phyloP scores from a whole-genome alignment of 2,797 vertebrate species.

The Manis pentadactyla region DNA sequence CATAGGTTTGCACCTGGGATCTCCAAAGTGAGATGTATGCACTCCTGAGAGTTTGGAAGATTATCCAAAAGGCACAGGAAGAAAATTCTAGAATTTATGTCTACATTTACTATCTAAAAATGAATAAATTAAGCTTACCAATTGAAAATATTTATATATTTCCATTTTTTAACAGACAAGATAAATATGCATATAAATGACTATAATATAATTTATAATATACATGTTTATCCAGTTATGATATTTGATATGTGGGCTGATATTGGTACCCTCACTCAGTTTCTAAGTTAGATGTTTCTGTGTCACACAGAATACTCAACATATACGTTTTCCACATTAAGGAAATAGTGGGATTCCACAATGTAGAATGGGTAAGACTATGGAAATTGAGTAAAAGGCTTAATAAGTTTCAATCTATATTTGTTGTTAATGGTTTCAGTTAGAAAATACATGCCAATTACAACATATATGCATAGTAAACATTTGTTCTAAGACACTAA shows the following conservation, averaged over 20 bases:
- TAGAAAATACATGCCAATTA: neutral
- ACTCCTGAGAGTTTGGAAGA: neutral
- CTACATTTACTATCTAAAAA: neutral
- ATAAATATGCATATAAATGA: neutral
- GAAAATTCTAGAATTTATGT: neutral
- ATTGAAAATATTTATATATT: neutral
- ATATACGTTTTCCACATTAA: neutral
- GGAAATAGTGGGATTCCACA: neutral
- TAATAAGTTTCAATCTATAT: neutral
- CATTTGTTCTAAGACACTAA: neutral
- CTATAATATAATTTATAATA: neutral
- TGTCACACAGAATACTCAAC: neutral
- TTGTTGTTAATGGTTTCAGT: neutral
- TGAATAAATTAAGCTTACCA: neutral
- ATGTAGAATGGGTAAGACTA: neutral
- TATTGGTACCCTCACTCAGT: neutral
- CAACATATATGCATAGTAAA: neutral
- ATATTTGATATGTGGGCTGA: neutral
- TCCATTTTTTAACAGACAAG: neutral
- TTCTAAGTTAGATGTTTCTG: neutral
- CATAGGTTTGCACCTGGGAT: neutral
- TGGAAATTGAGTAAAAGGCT: neutral
- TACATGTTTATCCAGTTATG: neutral
- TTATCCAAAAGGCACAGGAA: neutral
- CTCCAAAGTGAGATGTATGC: neutral